These are phyloP conservation scores for Falco columbarius DNA, from an alignment of 2,797 vertebrate species.

Conservation along the genomic window DNA sequence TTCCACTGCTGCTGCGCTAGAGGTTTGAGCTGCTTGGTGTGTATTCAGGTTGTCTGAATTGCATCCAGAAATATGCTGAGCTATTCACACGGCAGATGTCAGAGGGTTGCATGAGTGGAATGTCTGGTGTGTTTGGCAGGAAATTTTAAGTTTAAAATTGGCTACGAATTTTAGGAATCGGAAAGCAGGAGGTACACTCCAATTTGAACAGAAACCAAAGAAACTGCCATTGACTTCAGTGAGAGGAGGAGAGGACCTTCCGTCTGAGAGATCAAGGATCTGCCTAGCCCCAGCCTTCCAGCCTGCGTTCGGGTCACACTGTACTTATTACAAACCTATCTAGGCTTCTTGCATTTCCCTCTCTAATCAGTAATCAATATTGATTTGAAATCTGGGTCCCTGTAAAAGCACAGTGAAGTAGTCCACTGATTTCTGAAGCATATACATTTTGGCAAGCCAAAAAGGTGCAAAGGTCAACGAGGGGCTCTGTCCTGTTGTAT, in stretches of 20 bases:
- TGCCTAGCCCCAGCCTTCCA: neutral
- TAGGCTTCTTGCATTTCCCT: neutral
- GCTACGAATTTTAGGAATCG: neutral
- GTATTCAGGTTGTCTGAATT: neutral
- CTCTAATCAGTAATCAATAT: neutral
- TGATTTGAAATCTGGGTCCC: neutral
- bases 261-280: fast-evolving
- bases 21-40: neutral
- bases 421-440: neutral
- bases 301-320: neutral
- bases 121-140: neutral
- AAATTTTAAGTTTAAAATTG: neutral
- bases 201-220: neutral
- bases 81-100: neutral
- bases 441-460: neutral
- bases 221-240: neutral
- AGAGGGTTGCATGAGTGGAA: neutral
- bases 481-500: neutral
- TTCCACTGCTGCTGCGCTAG: neutral
- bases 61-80: neutral
- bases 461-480: neutral
- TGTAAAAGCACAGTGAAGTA: neutral
- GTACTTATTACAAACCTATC: neutral
- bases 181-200: neutral
- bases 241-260: neutral